A percentile compares a stretch with the other conserved stretches of the same genome.
Evolutionary conservation across 2,797 vertebrate species (phyloP).

Genomic region (Poecilia picta): DNA sequence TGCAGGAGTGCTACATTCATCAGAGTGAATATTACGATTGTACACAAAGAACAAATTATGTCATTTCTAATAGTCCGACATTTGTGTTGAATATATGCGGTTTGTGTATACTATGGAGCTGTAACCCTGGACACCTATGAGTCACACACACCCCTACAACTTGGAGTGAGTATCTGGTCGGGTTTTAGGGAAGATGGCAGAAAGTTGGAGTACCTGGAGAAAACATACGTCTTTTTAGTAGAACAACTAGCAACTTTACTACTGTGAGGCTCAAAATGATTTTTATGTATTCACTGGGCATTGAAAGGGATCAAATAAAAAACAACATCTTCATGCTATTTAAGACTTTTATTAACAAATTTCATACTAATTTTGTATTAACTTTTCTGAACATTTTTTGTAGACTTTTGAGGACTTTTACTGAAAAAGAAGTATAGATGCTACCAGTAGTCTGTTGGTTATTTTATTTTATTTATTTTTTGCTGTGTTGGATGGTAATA

Average conservation of each 20-base stretch:
- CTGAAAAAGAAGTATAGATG: neutral
- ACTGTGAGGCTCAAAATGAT: too few relatives aligned
- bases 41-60: neutral
- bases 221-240: too few relatives aligned
- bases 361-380: neutral
- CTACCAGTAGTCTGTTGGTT: neutral
- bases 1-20: neutral
- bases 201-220: too few relatives aligned
- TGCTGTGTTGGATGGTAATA: neutral
- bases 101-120: neutral
- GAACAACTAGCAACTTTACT: too few relatives aligned
- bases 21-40: neutral
- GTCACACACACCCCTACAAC: neutral
- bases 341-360: neutral
- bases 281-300: neutral
- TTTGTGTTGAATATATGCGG: neutral
- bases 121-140: neutral
- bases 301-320: neutral
- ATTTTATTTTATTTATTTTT: neutral
- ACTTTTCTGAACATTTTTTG: neutral
- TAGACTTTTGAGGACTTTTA: neutral
- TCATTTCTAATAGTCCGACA: neutral
- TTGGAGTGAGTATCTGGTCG: neutral
- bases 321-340: neutral
- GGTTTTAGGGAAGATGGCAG: neutral